These are phyloP conservation scores for Sander vitreus DNA, from an alignment of 2,113 vertebrate species.

Conservation along the genomic window DNA sequence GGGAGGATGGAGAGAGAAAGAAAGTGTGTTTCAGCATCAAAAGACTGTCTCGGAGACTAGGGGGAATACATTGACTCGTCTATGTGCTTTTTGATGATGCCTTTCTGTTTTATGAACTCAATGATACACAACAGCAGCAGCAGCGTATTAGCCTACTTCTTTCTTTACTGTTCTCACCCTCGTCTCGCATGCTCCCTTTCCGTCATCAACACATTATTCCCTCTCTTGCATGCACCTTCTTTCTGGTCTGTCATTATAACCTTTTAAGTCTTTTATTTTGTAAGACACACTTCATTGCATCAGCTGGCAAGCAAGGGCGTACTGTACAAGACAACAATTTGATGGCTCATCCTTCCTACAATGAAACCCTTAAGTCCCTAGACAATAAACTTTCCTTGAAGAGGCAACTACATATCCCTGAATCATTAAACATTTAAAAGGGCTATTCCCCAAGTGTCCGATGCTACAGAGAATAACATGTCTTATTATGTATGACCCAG, in stretches of 20 bases:
- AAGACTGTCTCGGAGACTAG: slow-evolving; percentile 65
- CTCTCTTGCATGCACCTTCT: not conserved
- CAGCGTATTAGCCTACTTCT: slow-evolving; percentile 62
- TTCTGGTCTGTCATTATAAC: slow-evolving; percentile 13
- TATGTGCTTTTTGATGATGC: slow-evolving; percentile 71
- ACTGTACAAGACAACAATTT: slow-evolving; percentile 7
- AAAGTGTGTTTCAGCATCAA: slow-evolving; percentile 75
- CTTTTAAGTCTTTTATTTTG: slow-evolving; percentile 46
- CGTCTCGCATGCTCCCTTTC: not conserved
- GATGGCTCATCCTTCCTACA: slow-evolving; percentile 2
- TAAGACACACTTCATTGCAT: slow-evolving; percentile 7
- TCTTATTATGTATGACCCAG: slow-evolving; percentile 66
- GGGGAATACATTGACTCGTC: slow-evolving; percentile 70
- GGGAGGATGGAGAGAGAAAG: slow-evolving; percentile 65
- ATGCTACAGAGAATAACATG: slow-evolving; percentile 50
- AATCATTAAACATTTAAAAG: slow-evolving; percentile 70
- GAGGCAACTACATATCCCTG: slow-evolving; percentile 13
- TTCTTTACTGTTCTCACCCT: slow-evolving; percentile 7
- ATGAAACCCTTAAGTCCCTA: not conserved
- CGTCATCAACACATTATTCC: slow-evolving; percentile 19
- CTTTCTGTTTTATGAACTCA: slow-evolving; percentile 67
- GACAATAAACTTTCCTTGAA: slow-evolving; percentile 40
- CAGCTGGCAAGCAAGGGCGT: not conserved
- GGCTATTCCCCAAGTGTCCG: slow-evolving; percentile 47
- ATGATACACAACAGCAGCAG: slow-evolving; percentile 61